phyloP scores from a whole-genome alignment of 2,797 vertebrate species.

The Picus viridis region DNA sequence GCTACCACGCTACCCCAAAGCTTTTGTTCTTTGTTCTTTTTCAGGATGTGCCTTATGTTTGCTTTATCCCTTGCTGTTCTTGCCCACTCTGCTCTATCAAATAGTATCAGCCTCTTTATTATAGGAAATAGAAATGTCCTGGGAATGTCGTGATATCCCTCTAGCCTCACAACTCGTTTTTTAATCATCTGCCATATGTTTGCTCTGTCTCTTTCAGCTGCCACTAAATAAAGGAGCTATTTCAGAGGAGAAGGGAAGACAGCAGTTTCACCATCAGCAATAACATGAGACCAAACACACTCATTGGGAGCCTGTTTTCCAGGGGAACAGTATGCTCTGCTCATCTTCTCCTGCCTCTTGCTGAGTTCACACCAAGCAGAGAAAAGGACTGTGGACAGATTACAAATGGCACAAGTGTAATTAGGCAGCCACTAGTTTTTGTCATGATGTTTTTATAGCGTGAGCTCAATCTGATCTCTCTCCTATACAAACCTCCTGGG shows the following conservation, averaged over 20 bases:
- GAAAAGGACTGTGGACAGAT: not conserved
- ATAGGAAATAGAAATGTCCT: not conserved
- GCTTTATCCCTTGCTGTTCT: conserved; percentile 43
- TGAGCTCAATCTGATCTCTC: not conserved
- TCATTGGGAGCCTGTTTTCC: not conserved
- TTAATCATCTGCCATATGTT: not conserved
- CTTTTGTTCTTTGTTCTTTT: conserved; percentile 30
- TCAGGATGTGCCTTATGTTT: conserved; percentile 45
- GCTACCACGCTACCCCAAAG: not conserved
- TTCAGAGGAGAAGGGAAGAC: not conserved
- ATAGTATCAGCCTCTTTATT: not conserved
- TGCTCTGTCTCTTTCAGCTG: not conserved
- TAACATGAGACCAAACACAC: not conserved
- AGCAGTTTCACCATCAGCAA: not conserved
- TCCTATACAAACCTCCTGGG: not conserved
- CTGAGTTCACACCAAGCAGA: not conserved
- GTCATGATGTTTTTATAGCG: not conserved
- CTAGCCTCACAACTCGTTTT: not conserved
- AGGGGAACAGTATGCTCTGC: not conserved
- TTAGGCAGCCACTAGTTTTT: not conserved
- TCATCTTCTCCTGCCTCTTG: not conserved
- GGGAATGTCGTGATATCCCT: not conserved
- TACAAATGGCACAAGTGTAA: not conserved
- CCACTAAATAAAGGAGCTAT: not conserved
- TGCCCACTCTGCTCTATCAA: not conserved